Evolutionary conservation across 1,140 invertebrate genomes (phyloP).

Genomic region (Telenomus remus): DNA sequence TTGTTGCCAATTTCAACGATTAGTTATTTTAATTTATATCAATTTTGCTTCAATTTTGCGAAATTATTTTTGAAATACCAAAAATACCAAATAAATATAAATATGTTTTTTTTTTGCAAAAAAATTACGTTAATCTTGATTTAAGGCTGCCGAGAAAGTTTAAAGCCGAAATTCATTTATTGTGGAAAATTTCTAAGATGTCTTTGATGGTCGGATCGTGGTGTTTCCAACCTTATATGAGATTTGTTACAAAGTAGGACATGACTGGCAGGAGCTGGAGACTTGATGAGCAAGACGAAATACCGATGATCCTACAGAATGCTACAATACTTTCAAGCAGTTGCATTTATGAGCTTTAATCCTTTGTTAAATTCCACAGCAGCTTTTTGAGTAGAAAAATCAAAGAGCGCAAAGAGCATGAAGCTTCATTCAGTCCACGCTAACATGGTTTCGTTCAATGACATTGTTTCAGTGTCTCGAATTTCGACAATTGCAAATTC

Average conservation of each 20-base stretch:
- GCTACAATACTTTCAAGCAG: conserved; percentile 44
- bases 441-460: conserved; percentile 23
- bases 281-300: conserved; percentile 58
- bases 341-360: conserved; percentile 69
- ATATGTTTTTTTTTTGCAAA: too few species aligned
- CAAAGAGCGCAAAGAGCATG: conserved; percentile 26
- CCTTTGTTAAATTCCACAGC: conserved; percentile 62
- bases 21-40: conserved; percentile 5
- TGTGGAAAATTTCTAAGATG: conserved; percentile 14
- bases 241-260: conserved; percentile 44
- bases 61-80: too few species aligned
- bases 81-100: too few species aligned
- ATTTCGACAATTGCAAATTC: too few species aligned
- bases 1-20: conserved; percentile 4
- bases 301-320: conserved; percentile 66
- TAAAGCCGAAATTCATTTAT: too few species aligned
- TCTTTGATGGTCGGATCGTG: conserved; percentile 13
- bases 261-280: conserved; percentile 21
- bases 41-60: background rate
- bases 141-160: too few species aligned
- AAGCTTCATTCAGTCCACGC: conserved; percentile 1
- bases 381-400: conserved; percentile 39
- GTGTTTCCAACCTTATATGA: conserved; percentile 20
- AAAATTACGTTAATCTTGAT: too few species aligned
- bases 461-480: too few species aligned